Conservation (phyloP, 2,888 invertebrate genomes). For the Eudasyphora cyanicolor region DNA sequence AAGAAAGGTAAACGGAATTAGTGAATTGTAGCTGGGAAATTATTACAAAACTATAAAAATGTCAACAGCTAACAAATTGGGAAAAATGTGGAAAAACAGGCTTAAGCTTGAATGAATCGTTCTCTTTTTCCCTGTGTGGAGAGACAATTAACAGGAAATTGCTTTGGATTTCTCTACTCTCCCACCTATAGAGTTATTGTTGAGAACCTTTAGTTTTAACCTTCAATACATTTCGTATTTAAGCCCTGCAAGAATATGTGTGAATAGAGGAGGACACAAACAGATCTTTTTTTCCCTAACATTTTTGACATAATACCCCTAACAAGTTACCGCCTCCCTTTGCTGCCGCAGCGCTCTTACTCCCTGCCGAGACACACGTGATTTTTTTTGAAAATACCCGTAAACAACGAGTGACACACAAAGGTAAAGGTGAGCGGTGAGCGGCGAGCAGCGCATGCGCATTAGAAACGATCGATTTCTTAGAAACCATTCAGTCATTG, state of each 20-base stretch:
- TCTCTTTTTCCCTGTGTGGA: not conserved
- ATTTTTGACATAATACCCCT: conserved; percentile 62
- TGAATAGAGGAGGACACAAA: conserved; percentile 39
- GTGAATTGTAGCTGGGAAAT: not conserved
- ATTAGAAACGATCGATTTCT: not conserved
- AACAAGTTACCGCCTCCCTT: conserved; percentile 63
- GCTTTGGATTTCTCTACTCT: not conserved
- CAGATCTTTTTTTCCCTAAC: conserved; percentile 17
- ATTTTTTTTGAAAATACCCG: conserved; percentile 14
- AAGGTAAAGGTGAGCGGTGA: not conserved
- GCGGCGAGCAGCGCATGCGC: not conserved
- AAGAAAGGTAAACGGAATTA: conserved; percentile 60
- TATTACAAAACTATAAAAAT: conserved; percentile 63
- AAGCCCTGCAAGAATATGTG: conserved; percentile 38
- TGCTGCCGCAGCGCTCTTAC: conserved; percentile 8
- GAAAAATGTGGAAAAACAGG: too few species aligned
- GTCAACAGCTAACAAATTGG: conserved; percentile 68
- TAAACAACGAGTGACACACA: not conserved
- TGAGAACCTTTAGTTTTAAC: not conserved
- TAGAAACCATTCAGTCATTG: not conserved
- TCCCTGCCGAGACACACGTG: conserved; percentile 51
- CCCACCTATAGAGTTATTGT: conserved; percentile 56
- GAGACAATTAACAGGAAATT: conserved; percentile 57
- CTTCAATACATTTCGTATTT: conserved; percentile 55
- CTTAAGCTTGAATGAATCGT: conserved; percentile 22